Percentiles rank a stretch among this genome's conserved stretches.
Evolutionary conservation across 2,113 vertebrate genomes (phyloP).

Genomic region (Brachypteracias leptosomus): DNA sequence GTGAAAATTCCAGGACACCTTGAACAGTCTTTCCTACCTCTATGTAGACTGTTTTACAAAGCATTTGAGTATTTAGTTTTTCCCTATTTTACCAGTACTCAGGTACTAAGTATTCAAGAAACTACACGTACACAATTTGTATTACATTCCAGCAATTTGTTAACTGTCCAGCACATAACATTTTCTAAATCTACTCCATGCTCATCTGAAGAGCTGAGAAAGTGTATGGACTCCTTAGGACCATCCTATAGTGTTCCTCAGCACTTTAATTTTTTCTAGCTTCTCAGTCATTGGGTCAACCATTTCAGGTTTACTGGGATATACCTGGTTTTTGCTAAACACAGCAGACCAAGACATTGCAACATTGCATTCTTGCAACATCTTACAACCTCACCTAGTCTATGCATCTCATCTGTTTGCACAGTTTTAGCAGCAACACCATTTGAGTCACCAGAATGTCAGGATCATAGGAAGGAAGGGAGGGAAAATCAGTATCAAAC

Average conservation of each 20-base stretch:
- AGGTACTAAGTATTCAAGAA: not conserved
- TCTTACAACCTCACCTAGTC: not conserved
- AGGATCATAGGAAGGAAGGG: rapidly evolving
- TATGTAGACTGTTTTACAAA: not conserved
- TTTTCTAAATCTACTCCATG: not conserved
- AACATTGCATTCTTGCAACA: rapidly evolving
- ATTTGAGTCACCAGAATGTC: not conserved
- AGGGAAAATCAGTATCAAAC: rapidly evolving
- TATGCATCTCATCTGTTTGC: not conserved
- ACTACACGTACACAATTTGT: not conserved
- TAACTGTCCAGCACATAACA: rapidly evolving
- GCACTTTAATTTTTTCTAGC: not conserved
- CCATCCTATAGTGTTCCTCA: rapidly evolving
- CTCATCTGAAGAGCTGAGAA: not conserved
- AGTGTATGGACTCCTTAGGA: not conserved
- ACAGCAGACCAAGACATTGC: not conserved
- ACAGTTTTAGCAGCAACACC: not conserved
- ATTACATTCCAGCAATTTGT: rapidly evolving
- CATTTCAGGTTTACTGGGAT: rapidly evolving
- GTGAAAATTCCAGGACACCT: not conserved
- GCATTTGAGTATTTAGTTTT: not conserved
- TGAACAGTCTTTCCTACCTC: not conserved
- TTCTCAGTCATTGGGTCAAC: not conserved
- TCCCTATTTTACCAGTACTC: not conserved
- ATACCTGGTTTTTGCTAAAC: rapidly evolving